Evolutionary conservation across 2,113 vertebrate species (phyloP).

Genomic region (Vulpes lagopus): DNA sequence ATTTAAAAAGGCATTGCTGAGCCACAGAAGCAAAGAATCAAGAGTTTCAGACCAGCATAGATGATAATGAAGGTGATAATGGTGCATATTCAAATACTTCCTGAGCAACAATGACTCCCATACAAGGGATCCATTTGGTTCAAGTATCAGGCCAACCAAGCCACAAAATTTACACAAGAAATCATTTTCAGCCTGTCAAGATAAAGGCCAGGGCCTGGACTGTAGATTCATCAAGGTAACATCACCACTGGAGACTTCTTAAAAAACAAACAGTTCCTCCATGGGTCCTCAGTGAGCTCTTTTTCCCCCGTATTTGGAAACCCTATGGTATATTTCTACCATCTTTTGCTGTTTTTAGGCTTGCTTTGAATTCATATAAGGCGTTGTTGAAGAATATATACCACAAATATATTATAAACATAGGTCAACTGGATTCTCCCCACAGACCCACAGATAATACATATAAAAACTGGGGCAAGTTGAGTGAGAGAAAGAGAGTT

Average conservation of each 20-base stretch:
- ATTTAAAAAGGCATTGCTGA: not conserved
- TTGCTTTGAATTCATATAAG: slow-evolving; percentile 49
- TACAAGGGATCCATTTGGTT: not conserved
- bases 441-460: not conserved
- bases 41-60: not conserved
- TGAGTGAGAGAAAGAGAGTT: not conserved
- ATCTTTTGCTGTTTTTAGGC: not conserved
- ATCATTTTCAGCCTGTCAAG: not conserved
- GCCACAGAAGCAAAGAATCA: not conserved
- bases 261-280: not conserved
- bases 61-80: not conserved
- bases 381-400: not conserved
- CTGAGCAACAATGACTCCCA: not conserved
- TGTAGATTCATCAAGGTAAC: not conserved
- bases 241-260: not conserved
- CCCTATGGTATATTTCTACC: not conserved
- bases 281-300: not conserved
- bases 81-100: not conserved
- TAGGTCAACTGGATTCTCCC: not conserved
- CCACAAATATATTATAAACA: not conserved
- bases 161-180: not conserved
- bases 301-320: not conserved
- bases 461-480: not conserved
- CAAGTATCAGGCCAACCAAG: not conserved
- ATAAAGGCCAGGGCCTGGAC: not conserved